Evolutionary conservation across 2,888 invertebrate species (phyloP).

Genomic region (Stenodera caucasica): DNA sequence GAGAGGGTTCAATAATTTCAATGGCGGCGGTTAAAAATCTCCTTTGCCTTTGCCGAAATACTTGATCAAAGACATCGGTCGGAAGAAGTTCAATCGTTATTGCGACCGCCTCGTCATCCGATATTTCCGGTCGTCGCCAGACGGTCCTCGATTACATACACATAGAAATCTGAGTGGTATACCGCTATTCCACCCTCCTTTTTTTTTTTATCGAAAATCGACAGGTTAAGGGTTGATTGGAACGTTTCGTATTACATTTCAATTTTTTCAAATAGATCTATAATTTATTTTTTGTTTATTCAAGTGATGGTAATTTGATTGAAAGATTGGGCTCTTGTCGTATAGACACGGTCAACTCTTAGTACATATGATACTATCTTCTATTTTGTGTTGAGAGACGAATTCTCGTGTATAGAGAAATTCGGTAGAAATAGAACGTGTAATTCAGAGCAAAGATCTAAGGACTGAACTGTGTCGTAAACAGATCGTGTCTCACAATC

Average conservation of each 20-base stretch:
- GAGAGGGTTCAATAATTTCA: conserved; percentile 36
- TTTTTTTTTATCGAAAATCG: neutral
- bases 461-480: conserved; percentile 54
- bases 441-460: conserved; percentile 49
- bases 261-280: too few species aligned
- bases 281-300: too few species aligned
- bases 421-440: conserved; percentile 41
- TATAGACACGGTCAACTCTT: conserved; percentile 11
- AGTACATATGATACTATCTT: too few species aligned
- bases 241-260: neutral
- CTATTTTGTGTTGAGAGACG: too few species aligned
- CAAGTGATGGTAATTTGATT: neutral
- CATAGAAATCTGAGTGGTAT: conserved; percentile 25
- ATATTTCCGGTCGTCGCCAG: conserved; percentile 35
- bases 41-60: conserved; percentile 26
- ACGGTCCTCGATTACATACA: conserved; percentile 25
- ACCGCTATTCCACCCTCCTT: conserved; percentile 13
- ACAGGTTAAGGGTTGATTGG: neutral
- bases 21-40: conserved; percentile 19
- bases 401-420: too few species aligned
- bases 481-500: conserved; percentile 52
- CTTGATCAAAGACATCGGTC: conserved; percentile 36
- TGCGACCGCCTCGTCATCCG: conserved; percentile 36
- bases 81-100: conserved; percentile 40
- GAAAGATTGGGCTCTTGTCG: conserved; percentile 18